Evolutionary conservation across 2,113 vertebrate genomes (phyloP).

Genomic region (Strigops habroptila): DNA sequence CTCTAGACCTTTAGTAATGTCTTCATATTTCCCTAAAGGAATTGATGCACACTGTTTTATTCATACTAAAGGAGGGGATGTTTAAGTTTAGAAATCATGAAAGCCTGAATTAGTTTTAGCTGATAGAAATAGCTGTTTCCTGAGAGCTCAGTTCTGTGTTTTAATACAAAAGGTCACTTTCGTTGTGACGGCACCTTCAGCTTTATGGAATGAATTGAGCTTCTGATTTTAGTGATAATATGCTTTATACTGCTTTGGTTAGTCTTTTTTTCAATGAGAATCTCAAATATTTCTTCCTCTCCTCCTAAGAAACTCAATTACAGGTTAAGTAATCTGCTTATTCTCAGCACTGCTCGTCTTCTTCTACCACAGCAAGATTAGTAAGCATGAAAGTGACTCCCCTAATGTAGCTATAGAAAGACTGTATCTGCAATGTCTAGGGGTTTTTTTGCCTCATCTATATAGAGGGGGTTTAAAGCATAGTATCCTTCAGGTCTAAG

Average conservation of each 20-base stretch:
- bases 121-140: background rate
- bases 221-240: background rate
- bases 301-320: background rate
- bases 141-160: background rate
- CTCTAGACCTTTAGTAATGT: background rate
- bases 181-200: background rate
- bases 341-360: background rate
- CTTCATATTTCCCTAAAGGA: background rate
- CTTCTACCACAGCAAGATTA: constrained; percentile 5
- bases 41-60: background rate
- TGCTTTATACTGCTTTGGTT: background rate
- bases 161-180: background rate
- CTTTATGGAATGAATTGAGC: background rate
- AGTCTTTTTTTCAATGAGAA: background rate
- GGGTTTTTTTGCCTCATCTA: background rate
- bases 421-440: constrained; percentile 16
- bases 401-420: constrained; percentile 9
- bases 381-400: constrained; percentile 47
- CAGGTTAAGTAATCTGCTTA: background rate
- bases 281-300: background rate
- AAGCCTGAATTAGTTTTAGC: background rate
- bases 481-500: constrained; percentile 18
- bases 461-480: background rate
- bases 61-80: background rate
- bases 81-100: background rate